A percentile compares a stretch with the other conserved stretches of the same genome.
Evolutionary conservation across 2,888 invertebrate genomes (phyloP).

Genomic region (Troides oblongomaculatus): DNA sequence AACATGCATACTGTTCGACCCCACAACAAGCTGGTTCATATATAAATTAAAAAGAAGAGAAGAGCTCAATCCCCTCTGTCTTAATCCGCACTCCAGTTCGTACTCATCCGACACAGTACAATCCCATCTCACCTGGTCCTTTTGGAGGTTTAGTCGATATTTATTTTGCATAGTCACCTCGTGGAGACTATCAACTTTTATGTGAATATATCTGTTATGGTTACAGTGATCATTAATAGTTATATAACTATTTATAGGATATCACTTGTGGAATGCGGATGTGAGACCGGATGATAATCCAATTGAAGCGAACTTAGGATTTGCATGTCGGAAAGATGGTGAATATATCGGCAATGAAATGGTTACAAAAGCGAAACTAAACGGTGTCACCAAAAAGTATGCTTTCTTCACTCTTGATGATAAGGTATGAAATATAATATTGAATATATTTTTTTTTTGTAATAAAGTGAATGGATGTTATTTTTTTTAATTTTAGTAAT

Average conservation of each 20-base stretch:
- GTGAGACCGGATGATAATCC: conserved; percentile 91
- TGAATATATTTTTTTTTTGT: not conserved
- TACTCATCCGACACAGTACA: too few species aligned
- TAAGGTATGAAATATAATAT: conserved; percentile 61
- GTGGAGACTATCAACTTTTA: not conserved
- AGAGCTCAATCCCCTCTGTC: too few species aligned
- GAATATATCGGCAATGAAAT: conserved; percentile 88
- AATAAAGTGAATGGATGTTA: not conserved
- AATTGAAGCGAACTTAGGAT: conserved; percentile 89
- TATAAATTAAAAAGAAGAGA: not conserved
- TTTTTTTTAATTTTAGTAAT: not conserved
- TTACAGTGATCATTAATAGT: not conserved
- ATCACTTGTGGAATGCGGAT: conserved; percentile 92
- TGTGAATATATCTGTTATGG: not conserved
- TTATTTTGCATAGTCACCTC: too few species aligned
- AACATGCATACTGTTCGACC: too few species aligned
- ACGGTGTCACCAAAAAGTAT: conserved; percentile 86
- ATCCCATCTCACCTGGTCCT: too few species aligned
- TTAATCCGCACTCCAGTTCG: too few species aligned
- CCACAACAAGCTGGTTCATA: not conserved
- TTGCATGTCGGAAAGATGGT: conserved; percentile 88
- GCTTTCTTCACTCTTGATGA: conserved; percentile 86
- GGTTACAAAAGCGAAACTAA: conserved; percentile 82
- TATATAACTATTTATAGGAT: conserved; percentile 74
- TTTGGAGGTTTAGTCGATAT: too few species aligned